A percentile compares a stretch with the other conserved stretches of the same genome.
Conservation (phyloP, 2,797 vertebrate species). For the Taenioides sp. region DNA sequence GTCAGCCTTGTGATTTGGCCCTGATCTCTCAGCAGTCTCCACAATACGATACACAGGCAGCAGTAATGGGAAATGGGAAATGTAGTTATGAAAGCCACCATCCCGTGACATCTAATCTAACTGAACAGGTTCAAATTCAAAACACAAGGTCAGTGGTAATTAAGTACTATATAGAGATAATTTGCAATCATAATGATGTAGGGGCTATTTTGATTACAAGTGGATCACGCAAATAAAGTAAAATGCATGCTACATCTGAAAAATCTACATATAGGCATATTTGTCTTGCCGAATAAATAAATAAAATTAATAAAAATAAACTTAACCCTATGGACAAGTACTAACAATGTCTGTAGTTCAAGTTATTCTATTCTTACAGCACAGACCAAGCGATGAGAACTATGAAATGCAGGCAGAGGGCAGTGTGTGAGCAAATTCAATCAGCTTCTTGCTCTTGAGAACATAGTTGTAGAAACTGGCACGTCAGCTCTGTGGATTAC, state of each 20-base stretch:
- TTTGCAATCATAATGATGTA: background rate
- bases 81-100: slow-evolving; percentile 63
- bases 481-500: background rate
- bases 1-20: slow-evolving; percentile 69
- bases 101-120: slow-evolving; percentile 49
- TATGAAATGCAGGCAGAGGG: slow-evolving; percentile 5
- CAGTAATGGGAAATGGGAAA: slow-evolving; percentile 63
- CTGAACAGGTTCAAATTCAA: slow-evolving; percentile 23
- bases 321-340: background rate
- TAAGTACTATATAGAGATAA: background rate
- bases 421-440: slow-evolving; percentile 12
- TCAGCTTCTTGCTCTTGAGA: background rate
- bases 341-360: background rate
- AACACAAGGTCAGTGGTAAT: slow-evolving; percentile 8
- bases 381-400: background rate
- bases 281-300: background rate
- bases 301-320: background rate
- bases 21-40: slow-evolving; percentile 64
- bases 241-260: background rate
- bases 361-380: background rate
- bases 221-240: background rate
- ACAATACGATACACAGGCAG: slow-evolving; percentile 39
- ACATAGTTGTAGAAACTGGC: background rate
- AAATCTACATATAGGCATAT: background rate
- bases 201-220: background rate